Base-by-base conservation (phyloP, 2,797 vertebrate species). In the Bovichtus variegatus region DNA sequence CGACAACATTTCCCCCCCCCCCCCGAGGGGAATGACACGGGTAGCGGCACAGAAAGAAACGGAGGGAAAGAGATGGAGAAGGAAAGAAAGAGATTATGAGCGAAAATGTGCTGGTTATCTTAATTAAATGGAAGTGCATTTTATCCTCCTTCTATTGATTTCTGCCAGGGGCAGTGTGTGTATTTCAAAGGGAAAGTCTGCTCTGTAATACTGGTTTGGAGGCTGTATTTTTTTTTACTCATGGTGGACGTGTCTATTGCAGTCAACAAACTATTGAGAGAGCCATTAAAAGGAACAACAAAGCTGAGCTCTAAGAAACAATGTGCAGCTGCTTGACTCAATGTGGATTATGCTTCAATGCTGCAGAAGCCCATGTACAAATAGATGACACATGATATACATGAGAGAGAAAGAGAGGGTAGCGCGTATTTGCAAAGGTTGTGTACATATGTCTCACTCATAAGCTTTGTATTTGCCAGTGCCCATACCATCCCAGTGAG, bases 61-160 rank as follows among this genome's bases (percentile, higher is more conserved):
- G 54, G 76, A 72, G 59, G 59, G 79, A 76, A 71, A 71, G 82
- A 66, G 71, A 78, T 27, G 59, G 57, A 78, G 81, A 60, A 66
- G 65, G 62, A 76, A 60, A 71, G 59, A 68, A 58, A 80, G 76
- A 89, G 86, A 91, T 92, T 87, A 89, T 85, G 71, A 84, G 81
- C 36, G 46, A 84, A 76, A 89, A 85, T 87, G 87, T 80, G 87
- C 63, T 82, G 86, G 85, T 93, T 92, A 93, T 93, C 93, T 92
- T 94, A 93, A 94, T 94, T 93, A 94, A 94, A 94, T 92, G 91
- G 88, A 90, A 87, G 87, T 90, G 84, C 69, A 84, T 92, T 92
- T 92, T 70, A 78, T 90, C 86, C 86, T 90, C 80, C 84, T 85
- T 65, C 84, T 89, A 91, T 90, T 92, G 90, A 93, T 94, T 86